A percentile compares a stretch with the other conserved stretches of the same genome.
Evolutionary conservation across 1,140 invertebrate species (phyloP).

Genomic region (Pissodes strobi): DNA sequence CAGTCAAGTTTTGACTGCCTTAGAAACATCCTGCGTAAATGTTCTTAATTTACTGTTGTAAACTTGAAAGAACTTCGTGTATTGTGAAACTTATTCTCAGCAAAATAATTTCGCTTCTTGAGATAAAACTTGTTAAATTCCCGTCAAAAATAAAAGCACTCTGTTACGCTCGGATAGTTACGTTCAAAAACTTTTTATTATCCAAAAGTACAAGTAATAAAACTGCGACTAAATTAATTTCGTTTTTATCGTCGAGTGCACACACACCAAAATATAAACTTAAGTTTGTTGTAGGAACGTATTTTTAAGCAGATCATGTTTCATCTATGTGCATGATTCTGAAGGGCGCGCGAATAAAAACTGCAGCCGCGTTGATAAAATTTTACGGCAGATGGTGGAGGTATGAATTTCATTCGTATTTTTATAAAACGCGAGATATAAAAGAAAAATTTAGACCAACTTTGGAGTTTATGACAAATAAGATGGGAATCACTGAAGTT

Average conservation of each 20-base stretch:
- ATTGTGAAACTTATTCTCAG: conserved; percentile 1
- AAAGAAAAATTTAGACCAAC: conserved; percentile 6
- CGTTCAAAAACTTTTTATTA: conserved; percentile 28
- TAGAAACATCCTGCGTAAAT: no score
- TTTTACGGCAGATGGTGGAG: conserved; percentile 10
- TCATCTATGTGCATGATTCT: conserved; percentile 36
- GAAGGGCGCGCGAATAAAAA: background rate
- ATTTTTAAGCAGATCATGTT: conserved; percentile 51
- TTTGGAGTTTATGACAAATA: conserved; percentile 3
- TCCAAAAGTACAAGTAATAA: conserved; percentile 19
- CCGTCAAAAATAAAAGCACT: conserved; percentile 26
- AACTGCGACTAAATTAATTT: conserved; percentile 28
- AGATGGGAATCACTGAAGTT: no score
- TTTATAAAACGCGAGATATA: conserved; percentile 8
- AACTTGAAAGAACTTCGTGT: conserved; percentile 5
- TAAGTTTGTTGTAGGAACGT: conserved; percentile 46
- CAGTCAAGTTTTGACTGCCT: no score
- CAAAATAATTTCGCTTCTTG: conserved; percentile 18
- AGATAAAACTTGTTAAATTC: conserved; percentile 31
- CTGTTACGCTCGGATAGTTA: conserved; percentile 12
- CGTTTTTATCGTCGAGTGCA: conserved; percentile 17
- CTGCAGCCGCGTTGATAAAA: conserved; percentile 1
- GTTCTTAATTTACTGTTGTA: background rate
- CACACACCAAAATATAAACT: conserved; percentile 4
- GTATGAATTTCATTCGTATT: conserved; percentile 14